Evolutionary conservation across 2,888 invertebrate species (phyloP).

Genomic region (Lasioglossum oenotherae): DNA sequence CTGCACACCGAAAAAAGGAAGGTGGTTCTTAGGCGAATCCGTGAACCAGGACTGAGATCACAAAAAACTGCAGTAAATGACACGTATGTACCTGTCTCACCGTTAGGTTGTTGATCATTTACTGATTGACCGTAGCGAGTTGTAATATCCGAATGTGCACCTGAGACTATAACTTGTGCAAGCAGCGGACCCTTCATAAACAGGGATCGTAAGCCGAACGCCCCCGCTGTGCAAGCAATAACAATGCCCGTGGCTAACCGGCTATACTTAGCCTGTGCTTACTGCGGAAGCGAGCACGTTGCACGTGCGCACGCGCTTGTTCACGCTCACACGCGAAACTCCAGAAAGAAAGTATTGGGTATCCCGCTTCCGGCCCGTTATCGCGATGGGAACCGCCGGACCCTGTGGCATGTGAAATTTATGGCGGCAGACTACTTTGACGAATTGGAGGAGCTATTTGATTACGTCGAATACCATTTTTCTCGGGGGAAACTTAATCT

Average conservation of each 20-base stretch:
- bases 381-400: constrained; percentile 58
- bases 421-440: constrained; percentile 28
- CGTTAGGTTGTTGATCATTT: constrained; percentile 57
- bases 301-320: constrained; percentile 71
- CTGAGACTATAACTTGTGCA: constrained; percentile 79
- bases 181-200: constrained; percentile 78
- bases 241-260: constrained; percentile 78
- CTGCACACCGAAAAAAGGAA: not conserved
- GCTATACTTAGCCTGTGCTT: constrained; percentile 77
- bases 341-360: constrained; percentile 66
- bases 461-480: constrained; percentile 48
- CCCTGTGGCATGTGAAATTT: constrained; percentile 40
- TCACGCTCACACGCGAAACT: constrained; percentile 58
- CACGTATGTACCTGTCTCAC: constrained; percentile 17
- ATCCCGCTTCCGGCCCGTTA: constrained; percentile 65
- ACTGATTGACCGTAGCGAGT: constrained; percentile 71
- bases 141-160: constrained; percentile 77
- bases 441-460: constrained; percentile 33
- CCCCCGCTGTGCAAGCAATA: constrained; percentile 79
- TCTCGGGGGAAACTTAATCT: constrained; percentile 35
- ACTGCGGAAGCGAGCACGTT: constrained; percentile 70
- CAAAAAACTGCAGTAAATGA: constrained; percentile 15
- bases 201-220: constrained; percentile 76
- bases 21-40: not conserved
- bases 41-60: not conserved